Conservation (phyloP, 1,140 invertebrate species). For the Dufourea novaeangliae region DNA sequence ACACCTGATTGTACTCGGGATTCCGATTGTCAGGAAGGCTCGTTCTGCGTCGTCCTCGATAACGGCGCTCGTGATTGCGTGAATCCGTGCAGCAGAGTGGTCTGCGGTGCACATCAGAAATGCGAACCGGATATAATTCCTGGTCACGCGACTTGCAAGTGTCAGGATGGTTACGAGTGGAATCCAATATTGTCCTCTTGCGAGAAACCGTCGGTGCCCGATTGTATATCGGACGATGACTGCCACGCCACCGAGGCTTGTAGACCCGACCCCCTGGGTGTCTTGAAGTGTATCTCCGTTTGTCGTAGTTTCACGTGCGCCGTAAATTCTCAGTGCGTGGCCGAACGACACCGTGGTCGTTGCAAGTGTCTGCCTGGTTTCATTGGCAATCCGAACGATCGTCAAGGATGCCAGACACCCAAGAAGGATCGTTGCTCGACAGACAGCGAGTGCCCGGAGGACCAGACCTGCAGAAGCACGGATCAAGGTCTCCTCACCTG, state of each 20-base stretch:
- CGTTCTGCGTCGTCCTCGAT: constrained; percentile 83
- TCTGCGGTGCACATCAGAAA: constrained; percentile 90
- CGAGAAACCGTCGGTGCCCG: constrained; percentile 92
- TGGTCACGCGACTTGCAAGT: constrained; percentile 88
- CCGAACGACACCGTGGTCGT: constrained; percentile 87
- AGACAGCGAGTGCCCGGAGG: constrained; percentile 91
- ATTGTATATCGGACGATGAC: constrained; percentile 88
- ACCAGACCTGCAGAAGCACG: constrained; percentile 86
- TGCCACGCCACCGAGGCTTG: constrained; percentile 88
- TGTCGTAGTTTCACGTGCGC: constrained; percentile 92
- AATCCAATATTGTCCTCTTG: constrained; percentile 90
- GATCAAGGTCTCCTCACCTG: constrained; percentile 81
- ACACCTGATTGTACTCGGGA: constrained; percentile 85
- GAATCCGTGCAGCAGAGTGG: constrained; percentile 89
- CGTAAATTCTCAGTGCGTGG: constrained; percentile 90
- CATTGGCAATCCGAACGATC: constrained; percentile 93
- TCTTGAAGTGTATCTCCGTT: constrained; percentile 90
- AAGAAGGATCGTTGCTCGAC: constrained; percentile 88
- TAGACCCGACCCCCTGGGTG: constrained; percentile 90
- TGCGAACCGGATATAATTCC: constrained; percentile 85
- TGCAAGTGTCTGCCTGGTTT: constrained; percentile 91
- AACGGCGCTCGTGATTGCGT: constrained; percentile 86
- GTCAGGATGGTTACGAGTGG: constrained; percentile 89
- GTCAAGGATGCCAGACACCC: constrained; percentile 89
- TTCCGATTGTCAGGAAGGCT: constrained; percentile 86